Conservation (phyloP, 2,113 vertebrate species). For the Aptenodytes forsteri region DNA sequence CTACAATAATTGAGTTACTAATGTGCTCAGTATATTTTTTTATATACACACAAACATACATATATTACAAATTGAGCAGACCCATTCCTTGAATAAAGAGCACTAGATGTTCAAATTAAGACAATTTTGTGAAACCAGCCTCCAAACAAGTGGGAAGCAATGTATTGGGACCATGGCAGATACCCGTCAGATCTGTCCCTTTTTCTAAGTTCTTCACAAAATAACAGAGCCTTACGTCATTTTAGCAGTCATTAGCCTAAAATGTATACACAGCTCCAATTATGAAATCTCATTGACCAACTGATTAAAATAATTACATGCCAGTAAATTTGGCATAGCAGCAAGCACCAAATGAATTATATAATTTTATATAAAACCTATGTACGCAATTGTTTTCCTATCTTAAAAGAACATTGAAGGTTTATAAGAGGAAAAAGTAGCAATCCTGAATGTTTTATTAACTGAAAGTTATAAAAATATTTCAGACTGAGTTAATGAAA, state of each 20-base stretch:
- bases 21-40: background rate
- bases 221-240: background rate
- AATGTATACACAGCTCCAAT: background rate
- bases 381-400: background rate
- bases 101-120: background rate
- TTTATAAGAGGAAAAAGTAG: background rate
- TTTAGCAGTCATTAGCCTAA: background rate
- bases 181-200: background rate
- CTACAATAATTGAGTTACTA: background rate
- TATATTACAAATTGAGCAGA: background rate
- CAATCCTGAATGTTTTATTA: background rate
- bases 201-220: background rate
- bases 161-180: background rate
- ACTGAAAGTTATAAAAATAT: background rate
- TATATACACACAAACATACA: background rate
- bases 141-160: background rate
- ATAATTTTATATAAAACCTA: background rate
- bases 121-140: background rate
- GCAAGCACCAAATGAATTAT: background rate
- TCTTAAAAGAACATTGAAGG: background rate
- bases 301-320: background rate
- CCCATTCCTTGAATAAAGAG: background rate
- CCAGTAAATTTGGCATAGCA: background rate
- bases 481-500: background rate
- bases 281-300: background rate